Base-by-base conservation (phyloP, 2,113 vertebrate genomes). In the Pontoporia blainvillei region DNA sequence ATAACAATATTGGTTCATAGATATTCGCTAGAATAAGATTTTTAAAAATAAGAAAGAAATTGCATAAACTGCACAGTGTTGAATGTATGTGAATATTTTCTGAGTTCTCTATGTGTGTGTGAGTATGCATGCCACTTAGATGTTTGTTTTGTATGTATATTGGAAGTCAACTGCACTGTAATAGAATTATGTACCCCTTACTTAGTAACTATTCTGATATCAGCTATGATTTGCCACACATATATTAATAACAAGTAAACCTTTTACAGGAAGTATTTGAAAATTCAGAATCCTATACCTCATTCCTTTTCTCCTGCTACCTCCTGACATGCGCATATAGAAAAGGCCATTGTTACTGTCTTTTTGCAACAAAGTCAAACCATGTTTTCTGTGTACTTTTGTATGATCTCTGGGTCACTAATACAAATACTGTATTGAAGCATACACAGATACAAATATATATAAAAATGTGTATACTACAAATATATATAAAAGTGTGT, bases 1-100 rank as follows among this genome's bases (percentile, higher is more conserved):
- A 23, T 49, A 72, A 79, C n/a, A 75, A 41, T 90, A 64, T 46
- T 90, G 39, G 67, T 54, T 83, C 10, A 49, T 83, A 54, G 25
- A 71, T 6, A 78, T 54, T 66, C 39, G 73, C 21, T 89, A 44
- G 57, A 36, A 87, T 46, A 87, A 91, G 13, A 36, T 52, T 52
- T 17, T 83, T 39, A 81, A 66, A 73, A 92, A 67, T 21, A 88
- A 76, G 20, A 73, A 52, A 52, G 39, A 91, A 95, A 87, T 78
- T 66, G n/a, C 46, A 66, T 84, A 89, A 72, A 66, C 17, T 84
- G 29, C 66, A 75, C n/a, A 75, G 36, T 49, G 41, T 57, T 57
- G 57, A 57, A 88, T 66, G 29, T 91, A 82, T 75, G 31, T 85
- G 83, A 84, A 20, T 91, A 72, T 94, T 78, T 95, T 87, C 36